Conservation (phyloP, 2,113 vertebrate genomes). For the Tilapia sparmanii region DNA sequence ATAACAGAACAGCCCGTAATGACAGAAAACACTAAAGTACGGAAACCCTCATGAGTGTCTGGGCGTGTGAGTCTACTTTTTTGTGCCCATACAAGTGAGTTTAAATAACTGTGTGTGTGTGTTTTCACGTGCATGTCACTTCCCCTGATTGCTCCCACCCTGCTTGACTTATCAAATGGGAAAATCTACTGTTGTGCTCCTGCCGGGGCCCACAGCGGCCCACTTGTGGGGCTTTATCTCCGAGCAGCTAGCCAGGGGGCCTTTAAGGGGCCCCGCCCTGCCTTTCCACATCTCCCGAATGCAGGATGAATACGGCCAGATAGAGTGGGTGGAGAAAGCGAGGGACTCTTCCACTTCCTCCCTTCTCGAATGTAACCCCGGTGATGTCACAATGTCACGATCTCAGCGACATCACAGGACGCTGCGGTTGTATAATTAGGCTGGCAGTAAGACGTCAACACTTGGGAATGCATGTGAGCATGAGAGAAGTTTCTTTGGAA, state of each 20-base stretch:
- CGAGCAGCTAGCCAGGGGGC: neutral
- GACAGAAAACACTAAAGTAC: neutral
- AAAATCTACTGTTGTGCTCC: conserved; percentile 64
- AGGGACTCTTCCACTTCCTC: conserved; percentile 24
- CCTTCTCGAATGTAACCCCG: neutral
- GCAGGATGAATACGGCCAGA: conserved; percentile 10
- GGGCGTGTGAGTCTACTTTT: neutral
- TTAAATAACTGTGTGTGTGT: neutral
- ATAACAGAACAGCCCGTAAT: conserved; percentile 1
- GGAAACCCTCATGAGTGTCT: neutral
- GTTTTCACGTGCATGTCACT: neutral
- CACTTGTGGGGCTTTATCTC: conserved; percentile 56
- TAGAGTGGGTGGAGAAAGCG: neutral
- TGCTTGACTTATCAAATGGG: conserved; percentile 63
- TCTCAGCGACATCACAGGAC: neutral
- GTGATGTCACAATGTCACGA: conserved; percentile 19
- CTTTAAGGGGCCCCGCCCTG: conserved; percentile 23
- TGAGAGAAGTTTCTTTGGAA: neutral
- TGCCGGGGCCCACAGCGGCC: conserved; percentile 36
- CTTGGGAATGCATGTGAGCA: neutral
- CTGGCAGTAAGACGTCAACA: neutral
- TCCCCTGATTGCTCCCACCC: conserved; percentile 25
- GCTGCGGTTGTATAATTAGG: neutral
- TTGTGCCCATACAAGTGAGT: neutral
- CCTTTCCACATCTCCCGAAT: conserved; percentile 28